Evolutionary conservation across 2,113 vertebrate genomes (phyloP), one percentile per base, ranked within the genome.

Genomic region (Gobius niger): DNA sequence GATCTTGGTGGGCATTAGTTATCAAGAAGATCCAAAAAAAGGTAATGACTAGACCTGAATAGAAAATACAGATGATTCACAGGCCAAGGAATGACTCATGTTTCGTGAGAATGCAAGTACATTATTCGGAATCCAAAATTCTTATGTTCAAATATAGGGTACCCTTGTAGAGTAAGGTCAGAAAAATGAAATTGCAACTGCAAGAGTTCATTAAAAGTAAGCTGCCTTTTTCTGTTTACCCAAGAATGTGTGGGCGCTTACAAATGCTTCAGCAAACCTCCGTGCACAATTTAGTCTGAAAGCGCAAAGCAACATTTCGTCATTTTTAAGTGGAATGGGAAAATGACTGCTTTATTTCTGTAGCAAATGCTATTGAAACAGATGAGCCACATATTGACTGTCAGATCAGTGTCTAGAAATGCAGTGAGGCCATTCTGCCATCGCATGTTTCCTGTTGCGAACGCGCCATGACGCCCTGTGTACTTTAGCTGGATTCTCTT

Each of bases 401-500:
- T 49, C 42, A 57, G 80, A 86, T 89, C 81, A 75, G 82, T 84
- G 80, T 81, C 77, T 34, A 84, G 79, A 76, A 83, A 76, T 75
- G 64, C 16, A 73, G 81, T 40, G 82, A 84, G 78, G 83, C 84
- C 80, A 78, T 84, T 79, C 78, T 82, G 79, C 81, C 78, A 73
- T 84, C 82, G 82, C 73, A 78, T 56, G 50, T 71, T 67, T 68
- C 82, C 75, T 65, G 76, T 62, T 69, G 85, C 77, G 80, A 82
- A 81, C 81, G 72, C 87, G 81, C 80, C 87, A 67, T 82, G 85
- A 76, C 18, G 77, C 70, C 79, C 72, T 83, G 83, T 86, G 83
- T 89, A 80, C 87, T 91, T 85, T 82, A 86, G 78, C 74, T 77
- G 76, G 82, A 88, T 85, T 87, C 72, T 81, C 84, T 87, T 80